Evolutionary conservation across 2,113 vertebrate species (phyloP).

Genomic region (Tetrao urogallus): DNA sequence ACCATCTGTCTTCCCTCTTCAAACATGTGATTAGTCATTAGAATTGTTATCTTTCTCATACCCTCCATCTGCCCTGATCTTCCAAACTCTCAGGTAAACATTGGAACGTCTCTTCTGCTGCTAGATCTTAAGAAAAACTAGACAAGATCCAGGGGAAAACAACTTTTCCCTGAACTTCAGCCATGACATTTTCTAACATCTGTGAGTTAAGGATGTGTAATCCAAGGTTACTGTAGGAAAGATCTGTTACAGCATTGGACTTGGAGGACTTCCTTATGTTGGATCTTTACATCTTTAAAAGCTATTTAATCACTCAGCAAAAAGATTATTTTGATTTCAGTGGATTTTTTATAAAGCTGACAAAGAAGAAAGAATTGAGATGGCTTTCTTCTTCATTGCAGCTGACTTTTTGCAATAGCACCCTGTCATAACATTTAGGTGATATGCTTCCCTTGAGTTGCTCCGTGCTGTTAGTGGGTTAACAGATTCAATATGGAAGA

Average conservation of each 20-base stretch:
- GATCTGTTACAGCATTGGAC: background rate
- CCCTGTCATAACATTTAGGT: background rate
- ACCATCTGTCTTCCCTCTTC: background rate
- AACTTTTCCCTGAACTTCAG: background rate
- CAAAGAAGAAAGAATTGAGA: background rate
- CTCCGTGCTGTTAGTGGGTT: background rate
- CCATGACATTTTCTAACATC: background rate
- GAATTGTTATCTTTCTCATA: background rate
- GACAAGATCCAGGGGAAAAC: accelerated
- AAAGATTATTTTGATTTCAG: background rate
- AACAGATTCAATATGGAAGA: background rate
- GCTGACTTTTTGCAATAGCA: background rate
- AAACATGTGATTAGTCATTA: accelerated
- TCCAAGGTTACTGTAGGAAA: background rate
- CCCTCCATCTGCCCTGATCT: background rate
- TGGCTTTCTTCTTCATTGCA: background rate
- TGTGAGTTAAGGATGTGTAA: background rate
- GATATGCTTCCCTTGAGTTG: accelerated
- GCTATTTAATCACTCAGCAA: background rate
- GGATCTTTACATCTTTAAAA: background rate
- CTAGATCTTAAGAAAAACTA: background rate
- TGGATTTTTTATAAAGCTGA: background rate
- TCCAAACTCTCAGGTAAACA: background rate
- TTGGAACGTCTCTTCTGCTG: background rate
- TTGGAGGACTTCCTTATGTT: background rate